Evolutionary conservation across 2,888 invertebrate species (phyloP).

Genomic region (Julus scandinavius): DNA sequence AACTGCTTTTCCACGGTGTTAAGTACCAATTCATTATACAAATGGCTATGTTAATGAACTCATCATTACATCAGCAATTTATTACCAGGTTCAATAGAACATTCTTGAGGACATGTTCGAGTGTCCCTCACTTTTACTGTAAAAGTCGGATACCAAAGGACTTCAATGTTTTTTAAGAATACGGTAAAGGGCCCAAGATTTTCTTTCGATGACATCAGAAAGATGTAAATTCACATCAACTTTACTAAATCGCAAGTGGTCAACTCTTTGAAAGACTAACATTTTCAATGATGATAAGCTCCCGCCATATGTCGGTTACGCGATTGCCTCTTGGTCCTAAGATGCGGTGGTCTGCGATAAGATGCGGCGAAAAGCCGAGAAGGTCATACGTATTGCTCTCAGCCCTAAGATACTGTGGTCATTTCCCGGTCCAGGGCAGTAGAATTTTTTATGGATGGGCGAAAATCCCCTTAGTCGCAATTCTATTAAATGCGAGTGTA

Average conservation of each 20-base stretch:
- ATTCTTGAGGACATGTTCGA: neutral
- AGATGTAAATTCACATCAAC: neutral
- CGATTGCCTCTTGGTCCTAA: too few relatives aligned
- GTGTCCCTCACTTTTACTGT: neutral
- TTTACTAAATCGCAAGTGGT: neutral
- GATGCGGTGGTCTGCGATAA: too few relatives aligned
- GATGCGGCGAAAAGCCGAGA: too few relatives aligned
- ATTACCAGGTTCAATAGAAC: conserved; percentile 7
- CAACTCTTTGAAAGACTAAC: too few relatives aligned
- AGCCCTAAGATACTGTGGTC: too few relatives aligned
- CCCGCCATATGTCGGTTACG: too few relatives aligned
- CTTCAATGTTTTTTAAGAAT: neutral
- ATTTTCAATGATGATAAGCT: too few relatives aligned
- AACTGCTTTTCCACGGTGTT: neutral
- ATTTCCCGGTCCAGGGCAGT: too few relatives aligned
- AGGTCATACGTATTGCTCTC: too few relatives aligned
- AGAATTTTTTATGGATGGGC: too few relatives aligned
- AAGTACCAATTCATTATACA: neutral
- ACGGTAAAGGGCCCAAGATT: neutral
- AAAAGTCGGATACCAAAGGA: neutral
- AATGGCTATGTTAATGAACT: conserved; percentile 22
- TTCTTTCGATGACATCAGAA: neutral
- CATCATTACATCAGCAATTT: neutral
- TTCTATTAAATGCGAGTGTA: too few relatives aligned
- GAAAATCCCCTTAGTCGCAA: too few relatives aligned